phyloP scores from a whole-genome alignment of 2,113 vertebrate genomes.

The Phycodurus eques region DNA sequence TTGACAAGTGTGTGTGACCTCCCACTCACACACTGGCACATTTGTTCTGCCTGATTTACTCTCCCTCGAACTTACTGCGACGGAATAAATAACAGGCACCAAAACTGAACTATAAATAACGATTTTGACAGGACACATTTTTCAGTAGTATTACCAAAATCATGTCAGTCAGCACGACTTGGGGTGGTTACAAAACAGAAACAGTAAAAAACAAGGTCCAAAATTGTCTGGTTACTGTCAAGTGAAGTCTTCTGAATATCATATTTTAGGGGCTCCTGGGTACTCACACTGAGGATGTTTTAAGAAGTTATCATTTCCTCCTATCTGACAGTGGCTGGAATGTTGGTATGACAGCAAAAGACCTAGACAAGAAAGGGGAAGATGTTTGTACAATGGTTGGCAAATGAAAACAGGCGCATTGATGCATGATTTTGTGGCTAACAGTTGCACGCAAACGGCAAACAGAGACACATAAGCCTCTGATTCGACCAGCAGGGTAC shows the following conservation, averaged over 20 bases:
- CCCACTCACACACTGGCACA: not conserved
- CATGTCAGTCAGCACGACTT: not conserved
- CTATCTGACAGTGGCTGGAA: conserved; percentile 58
- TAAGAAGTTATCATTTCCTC: conserved; percentile 38
- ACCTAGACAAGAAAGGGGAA: conserved; percentile 68
- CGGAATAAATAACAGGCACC: not conserved
- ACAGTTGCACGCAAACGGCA: conserved; percentile 62
- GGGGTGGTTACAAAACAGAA: not conserved
- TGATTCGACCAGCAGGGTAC: conserved; percentile 32
- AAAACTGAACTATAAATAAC: conserved; percentile 3
- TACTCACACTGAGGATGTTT: conserved; percentile 4
- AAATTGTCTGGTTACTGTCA: not conserved
- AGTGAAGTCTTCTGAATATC: conserved; percentile 2
- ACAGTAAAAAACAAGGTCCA: not conserved
- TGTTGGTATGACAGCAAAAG: conserved; percentile 70
- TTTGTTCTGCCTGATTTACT: conserved; percentile 21
- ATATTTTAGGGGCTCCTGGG: not conserved
- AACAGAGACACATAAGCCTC: conserved; percentile 39
- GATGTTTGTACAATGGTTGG: conserved; percentile 69
- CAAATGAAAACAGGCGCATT: conserved; percentile 63
- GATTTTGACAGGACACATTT: not conserved
- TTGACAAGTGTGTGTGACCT: conserved; percentile 14
- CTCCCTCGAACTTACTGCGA: not conserved
- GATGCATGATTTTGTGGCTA: conserved; percentile 67
- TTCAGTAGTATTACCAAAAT: not conserved